phyloP scores from a whole-genome alignment of 2,797 vertebrate genomes.

The Typhlichthys eigenmanni region DNA sequence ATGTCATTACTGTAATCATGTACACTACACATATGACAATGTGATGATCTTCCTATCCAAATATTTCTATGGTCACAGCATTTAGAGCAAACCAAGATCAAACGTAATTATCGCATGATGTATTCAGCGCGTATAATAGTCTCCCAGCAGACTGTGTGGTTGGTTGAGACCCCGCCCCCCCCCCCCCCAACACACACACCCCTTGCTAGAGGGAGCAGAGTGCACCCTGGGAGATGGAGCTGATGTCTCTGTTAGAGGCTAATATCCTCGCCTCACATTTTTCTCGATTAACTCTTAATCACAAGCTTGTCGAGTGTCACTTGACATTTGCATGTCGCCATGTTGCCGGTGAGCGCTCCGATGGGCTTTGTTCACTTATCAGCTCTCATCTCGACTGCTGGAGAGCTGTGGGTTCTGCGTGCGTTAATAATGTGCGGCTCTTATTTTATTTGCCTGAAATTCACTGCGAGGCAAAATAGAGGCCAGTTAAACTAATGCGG shows the following conservation, averaged over 20 bases:
- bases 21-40: too few species aligned
- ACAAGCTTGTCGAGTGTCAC: slow-evolving; percentile 77
- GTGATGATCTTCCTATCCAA: too few species aligned
- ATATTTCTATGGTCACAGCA: too few species aligned
- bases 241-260: slow-evolving; percentile 74
- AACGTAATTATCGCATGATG: too few species aligned
- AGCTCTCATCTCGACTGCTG: slow-evolving; percentile 42
- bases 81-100: too few species aligned
- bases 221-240: slow-evolving; percentile 51
- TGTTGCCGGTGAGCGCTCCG: slow-evolving; percentile 36
- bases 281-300: slow-evolving; percentile 81
- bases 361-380: slow-evolving; percentile 58
- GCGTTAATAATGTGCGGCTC: background rate
- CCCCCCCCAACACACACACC: background rate
- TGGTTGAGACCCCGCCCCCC: background rate
- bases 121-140: too few species aligned
- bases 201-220: slow-evolving; percentile 10
- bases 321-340: slow-evolving; percentile 78
- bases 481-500: too few species aligned
- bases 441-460: background rate
- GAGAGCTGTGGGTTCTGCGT: background rate
- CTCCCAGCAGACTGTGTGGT: too few species aligned
- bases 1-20: too few species aligned
- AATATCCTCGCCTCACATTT: slow-evolving; percentile 74
- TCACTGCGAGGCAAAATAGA: too few species aligned